Conservation (phyloP, 2,888 invertebrate species). For the Melanostoma mellinum region DNA sequence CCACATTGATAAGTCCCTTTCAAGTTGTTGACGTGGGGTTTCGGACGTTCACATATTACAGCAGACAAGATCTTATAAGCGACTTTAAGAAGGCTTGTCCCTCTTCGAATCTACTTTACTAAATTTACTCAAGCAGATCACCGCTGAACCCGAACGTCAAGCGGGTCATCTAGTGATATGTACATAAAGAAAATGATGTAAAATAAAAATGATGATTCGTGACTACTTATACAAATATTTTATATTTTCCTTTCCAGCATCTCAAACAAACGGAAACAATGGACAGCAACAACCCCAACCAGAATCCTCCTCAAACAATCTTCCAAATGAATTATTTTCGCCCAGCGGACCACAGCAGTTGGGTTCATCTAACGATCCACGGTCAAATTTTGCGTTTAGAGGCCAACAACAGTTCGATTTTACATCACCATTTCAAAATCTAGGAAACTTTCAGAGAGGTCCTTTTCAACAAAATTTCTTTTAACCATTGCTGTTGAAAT, state of each 20-base stretch:
- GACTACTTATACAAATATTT: neutral
- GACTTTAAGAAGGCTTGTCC: too few relatives aligned
- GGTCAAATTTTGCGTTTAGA: slow-evolving; percentile 30
- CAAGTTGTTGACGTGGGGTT: too few relatives aligned
- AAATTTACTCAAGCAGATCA: too few relatives aligned
- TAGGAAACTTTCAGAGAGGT: slow-evolving; percentile 39
- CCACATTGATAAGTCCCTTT: too few relatives aligned
- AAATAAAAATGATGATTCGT: too few relatives aligned
- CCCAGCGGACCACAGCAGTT: slow-evolving; percentile 32
- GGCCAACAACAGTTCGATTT: slow-evolving; percentile 46
- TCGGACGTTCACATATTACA: too few relatives aligned
- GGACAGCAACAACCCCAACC: slow-evolving; percentile 34
- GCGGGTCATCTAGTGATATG: too few relatives aligned
- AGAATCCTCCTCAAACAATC: slow-evolving; percentile 12
- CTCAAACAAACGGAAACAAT: slow-evolving; percentile 12
- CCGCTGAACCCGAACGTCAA: too few relatives aligned
- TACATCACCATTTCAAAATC: slow-evolving; percentile 42
- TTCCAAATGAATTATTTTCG: slow-evolving; percentile 49
- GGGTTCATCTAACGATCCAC: slow-evolving; percentile 4
- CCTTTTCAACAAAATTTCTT: slow-evolving; percentile 46
- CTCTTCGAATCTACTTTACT: too few relatives aligned
- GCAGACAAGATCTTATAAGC: too few relatives aligned
- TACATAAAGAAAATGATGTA: too few relatives aligned
- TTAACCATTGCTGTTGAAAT: neutral
- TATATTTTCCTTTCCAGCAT: slow-evolving; percentile 23